Percentiles rank a stretch among this genome's conserved stretches.
phyloP scores from a whole-genome alignment of 2,113 vertebrate genomes.

The Megalops atlanticus region DNA sequence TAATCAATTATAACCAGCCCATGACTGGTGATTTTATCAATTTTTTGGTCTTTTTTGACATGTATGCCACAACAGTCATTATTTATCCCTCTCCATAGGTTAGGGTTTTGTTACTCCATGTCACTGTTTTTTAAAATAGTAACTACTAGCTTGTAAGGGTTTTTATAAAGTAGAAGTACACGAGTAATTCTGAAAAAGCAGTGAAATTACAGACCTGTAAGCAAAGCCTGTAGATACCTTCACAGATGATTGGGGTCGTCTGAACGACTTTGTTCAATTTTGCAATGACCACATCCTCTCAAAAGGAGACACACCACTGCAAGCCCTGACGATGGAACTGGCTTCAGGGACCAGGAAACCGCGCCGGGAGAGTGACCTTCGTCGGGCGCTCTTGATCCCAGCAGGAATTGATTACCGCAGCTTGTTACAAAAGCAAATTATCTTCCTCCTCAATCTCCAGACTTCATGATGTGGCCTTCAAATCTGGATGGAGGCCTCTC shows the following conservation, averaged over 20 bases:
- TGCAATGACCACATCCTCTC: conserved; percentile 2
- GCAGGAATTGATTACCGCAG: conserved; percentile 16
- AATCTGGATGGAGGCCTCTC: neutral
- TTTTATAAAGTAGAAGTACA: neutral
- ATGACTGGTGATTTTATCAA: neutral
- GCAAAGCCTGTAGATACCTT: neutral
- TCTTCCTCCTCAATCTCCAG: conserved; percentile 19
- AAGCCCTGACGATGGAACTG: neutral
- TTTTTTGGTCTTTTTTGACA: no score
- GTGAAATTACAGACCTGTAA: neutral
- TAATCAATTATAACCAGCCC: neutral
- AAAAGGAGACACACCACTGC: neutral
- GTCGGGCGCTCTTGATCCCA: neutral
- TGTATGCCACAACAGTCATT: no score
- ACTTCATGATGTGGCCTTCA: conserved; percentile 12
- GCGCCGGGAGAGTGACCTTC: neutral
- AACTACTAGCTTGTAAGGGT: neutral
- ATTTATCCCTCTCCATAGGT: no score
- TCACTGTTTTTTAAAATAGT: neutral
- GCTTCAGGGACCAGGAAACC: neutral
- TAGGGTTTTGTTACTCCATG: neutral
- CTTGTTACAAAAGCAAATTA: conserved; percentile 24
- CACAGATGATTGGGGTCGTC: neutral
- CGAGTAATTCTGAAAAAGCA: neutral
- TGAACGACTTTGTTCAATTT: neutral